A percentile compares a stretch with the other conserved stretches of the same genome.
Evolutionary conservation across 2,797 vertebrate species (phyloP).

Genomic region (Trichosurus vulpecula): DNA sequence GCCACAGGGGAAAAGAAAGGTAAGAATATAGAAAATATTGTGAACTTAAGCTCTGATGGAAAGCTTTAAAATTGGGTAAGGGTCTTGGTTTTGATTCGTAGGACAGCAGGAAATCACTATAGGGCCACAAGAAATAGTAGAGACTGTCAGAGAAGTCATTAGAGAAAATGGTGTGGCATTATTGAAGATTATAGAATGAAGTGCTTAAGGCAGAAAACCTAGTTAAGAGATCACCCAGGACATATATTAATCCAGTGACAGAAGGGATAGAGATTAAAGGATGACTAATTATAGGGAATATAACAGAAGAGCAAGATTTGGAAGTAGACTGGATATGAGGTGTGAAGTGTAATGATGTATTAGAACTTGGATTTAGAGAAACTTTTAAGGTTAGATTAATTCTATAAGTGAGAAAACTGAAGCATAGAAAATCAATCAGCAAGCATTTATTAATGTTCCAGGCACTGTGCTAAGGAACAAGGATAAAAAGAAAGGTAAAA

Average conservation of each 20-base stretch:
- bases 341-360: not conserved
- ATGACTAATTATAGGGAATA: not conserved
- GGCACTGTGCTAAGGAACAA: not conserved
- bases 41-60: slow-evolving; percentile 1
- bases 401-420: not conserved
- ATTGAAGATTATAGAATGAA: slow-evolving; percentile 45
- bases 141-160: not conserved
- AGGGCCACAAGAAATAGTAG: not conserved
- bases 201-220: slow-evolving; percentile 1
- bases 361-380: not conserved
- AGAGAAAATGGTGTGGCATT: not conserved
- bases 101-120: not conserved
- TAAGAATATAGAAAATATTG: slow-evolving; percentile 8
- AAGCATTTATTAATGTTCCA: not conserved
- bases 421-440: not conserved
- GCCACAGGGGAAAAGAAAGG: not conserved
- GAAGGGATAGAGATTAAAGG: slow-evolving; percentile 11
- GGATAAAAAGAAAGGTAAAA: not conserved
- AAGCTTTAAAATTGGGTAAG: slow-evolving; percentile 8
- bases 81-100: not conserved
- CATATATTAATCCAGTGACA: not conserved
- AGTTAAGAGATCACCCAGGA: slow-evolving; percentile 20
- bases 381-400: not conserved
- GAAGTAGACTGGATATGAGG: slow-evolving; percentile 14
- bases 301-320: not conserved